phyloP scores from a whole-genome alignment of 1,140 invertebrate species.

The Venustaconcha ellipsiformis region DNA sequence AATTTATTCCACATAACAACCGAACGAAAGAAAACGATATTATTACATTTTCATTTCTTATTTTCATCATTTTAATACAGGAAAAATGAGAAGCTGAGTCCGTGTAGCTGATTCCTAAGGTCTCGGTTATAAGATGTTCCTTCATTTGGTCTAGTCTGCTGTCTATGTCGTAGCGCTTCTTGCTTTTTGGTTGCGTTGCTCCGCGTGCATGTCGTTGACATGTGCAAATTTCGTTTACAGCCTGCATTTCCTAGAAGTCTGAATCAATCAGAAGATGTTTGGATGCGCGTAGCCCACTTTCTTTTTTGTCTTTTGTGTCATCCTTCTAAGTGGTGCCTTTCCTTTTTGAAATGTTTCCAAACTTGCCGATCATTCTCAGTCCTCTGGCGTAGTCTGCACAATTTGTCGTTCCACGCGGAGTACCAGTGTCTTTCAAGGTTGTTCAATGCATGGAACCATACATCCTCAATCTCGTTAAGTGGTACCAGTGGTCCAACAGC shows the following conservation, averaged over 20 bases:
- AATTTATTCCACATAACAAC: too few species aligned
- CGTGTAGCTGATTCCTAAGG: too few species aligned
- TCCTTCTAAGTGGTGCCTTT: background rate
- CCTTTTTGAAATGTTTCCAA: background rate
- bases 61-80: too few species aligned
- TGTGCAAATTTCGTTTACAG: background rate
- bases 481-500: too few species aligned
- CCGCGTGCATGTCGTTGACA: background rate
- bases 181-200: background rate
- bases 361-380: background rate
- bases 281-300: background rate
- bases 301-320: conserved; percentile 4
- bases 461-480: too few species aligned
- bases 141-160: background rate
- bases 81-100: too few species aligned
- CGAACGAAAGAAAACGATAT: too few species aligned
- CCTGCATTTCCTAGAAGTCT: background rate
- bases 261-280: background rate
- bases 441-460: too few species aligned
- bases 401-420: too few species aligned
- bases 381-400: background rate
- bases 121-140: too few species aligned
- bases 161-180: background rate
- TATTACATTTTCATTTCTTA: too few species aligned
- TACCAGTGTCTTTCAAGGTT: too few species aligned